Evolutionary conservation across 2,888 invertebrate species (phyloP).

Genomic region (Oeneis ivallda): DNA sequence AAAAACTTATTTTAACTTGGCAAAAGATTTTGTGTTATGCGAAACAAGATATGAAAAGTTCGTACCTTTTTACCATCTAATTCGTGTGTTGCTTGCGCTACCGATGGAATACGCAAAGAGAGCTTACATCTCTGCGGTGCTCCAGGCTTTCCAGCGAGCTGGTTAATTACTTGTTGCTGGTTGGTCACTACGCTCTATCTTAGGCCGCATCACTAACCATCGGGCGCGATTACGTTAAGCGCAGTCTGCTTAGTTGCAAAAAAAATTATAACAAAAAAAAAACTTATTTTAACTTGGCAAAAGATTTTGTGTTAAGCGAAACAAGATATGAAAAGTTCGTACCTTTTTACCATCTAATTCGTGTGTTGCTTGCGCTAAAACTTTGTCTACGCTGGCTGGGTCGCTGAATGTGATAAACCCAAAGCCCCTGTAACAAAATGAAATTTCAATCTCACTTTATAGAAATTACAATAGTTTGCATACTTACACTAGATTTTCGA

Average conservation of each 20-base stretch:
- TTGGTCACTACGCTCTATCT: no score
- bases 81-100: constrained; percentile 98
- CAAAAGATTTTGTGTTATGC: constrained; percentile 34
- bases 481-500: background rate
- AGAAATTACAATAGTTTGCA: constrained; percentile 15
- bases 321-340: constrained; percentile 55
- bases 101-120: no score
- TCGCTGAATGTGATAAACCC: constrained; percentile 99
- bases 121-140: no score
- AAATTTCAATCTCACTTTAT: constrained; percentile 33
- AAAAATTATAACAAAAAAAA: constrained; percentile 10
- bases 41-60: constrained; percentile 42
- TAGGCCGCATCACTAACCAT: no score
- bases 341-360: constrained; percentile 99
- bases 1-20: constrained; percentile 35
- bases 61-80: constrained; percentile 99
- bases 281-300: constrained; percentile 35
- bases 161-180: no score
- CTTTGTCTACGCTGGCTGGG: constrained; percentile 99
- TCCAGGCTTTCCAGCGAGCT: no score
- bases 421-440: constrained; percentile 91
- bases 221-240: no score
- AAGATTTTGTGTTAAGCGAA: constrained; percentile 37
- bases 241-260: background rate
- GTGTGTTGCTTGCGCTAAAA: constrained; percentile 98